phyloP scores from a whole-genome alignment of 2,888 invertebrate genomes.

The Monochamus alternatus region DNA sequence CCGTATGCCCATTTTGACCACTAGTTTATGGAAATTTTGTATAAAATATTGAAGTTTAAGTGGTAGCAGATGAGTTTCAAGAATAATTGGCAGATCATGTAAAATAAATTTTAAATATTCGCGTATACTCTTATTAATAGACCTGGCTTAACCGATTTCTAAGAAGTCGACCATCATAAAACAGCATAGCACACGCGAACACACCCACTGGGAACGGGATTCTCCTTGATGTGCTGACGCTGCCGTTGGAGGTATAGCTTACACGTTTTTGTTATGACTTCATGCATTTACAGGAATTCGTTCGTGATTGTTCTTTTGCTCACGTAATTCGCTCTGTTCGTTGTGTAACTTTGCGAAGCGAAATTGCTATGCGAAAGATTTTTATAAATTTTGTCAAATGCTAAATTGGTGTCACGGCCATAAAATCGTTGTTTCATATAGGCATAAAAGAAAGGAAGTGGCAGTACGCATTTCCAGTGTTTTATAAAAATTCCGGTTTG shows the following conservation, averaged over 20 bases:
- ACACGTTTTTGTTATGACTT: not conserved
- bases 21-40: too few relatives aligned
- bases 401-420: not conserved
- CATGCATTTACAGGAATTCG: not conserved
- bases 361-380: not conserved
- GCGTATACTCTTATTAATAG: not conserved
- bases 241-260: not conserved
- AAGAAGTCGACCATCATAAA: not conserved
- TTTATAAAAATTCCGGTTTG: too few relatives aligned
- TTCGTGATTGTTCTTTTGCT: not conserved
- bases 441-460: not conserved
- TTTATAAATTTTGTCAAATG: constrained; percentile 1
- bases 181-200: constrained; percentile 10
- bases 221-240: constrained; percentile 19
- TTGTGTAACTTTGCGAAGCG: constrained; percentile 9
- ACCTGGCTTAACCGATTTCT: not conserved
- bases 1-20: too few relatives aligned
- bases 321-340: not conserved
- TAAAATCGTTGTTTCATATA: not conserved
- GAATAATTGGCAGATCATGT: not conserved
- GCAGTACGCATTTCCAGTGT: too few relatives aligned
- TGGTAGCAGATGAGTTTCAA: not conserved
- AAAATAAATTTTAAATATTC: not conserved
- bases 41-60: not conserved
- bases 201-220: constrained; percentile 26